phyloP scores from a whole-genome alignment of 2,888 invertebrate species.

The Lasioglossum vierecki region DNA sequence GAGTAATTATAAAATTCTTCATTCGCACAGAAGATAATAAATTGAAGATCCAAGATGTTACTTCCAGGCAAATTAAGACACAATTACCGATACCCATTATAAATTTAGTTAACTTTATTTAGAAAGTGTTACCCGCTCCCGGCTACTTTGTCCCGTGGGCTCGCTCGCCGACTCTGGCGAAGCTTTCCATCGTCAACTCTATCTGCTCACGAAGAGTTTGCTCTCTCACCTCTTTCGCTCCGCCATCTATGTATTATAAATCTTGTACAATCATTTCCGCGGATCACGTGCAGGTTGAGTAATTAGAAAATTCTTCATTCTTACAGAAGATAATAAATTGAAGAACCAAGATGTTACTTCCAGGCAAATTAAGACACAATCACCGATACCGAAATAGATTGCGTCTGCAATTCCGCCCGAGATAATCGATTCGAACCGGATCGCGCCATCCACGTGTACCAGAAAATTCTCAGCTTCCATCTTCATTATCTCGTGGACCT shows the following conservation, averaged over 20 bases:
- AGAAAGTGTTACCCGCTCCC: background rate
- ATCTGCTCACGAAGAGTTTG: background rate
- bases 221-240: background rate
- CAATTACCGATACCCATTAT: no score
- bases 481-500: background rate
- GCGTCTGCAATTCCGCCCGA: background rate
- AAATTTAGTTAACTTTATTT: conserved; percentile 16
- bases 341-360: background rate
- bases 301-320: no score
- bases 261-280: no score
- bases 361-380: background rate
- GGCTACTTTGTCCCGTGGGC: background rate
- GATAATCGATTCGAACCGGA: background rate
- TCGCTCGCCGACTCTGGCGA: background rate
- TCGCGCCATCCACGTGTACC: conserved; percentile 4
- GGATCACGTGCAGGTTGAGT: no score
- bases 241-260: no score
- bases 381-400: background rate
- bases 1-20: no score
- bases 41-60: no score
- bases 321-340: background rate
- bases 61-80: no score
- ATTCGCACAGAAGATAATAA: no score
- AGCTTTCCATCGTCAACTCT: background rate
- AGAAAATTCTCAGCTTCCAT: background rate